These are phyloP conservation scores for Hydrocynus forskahlii DNA, from an alignment of 2,797 vertebrate species.

Conservation along the genomic window DNA sequence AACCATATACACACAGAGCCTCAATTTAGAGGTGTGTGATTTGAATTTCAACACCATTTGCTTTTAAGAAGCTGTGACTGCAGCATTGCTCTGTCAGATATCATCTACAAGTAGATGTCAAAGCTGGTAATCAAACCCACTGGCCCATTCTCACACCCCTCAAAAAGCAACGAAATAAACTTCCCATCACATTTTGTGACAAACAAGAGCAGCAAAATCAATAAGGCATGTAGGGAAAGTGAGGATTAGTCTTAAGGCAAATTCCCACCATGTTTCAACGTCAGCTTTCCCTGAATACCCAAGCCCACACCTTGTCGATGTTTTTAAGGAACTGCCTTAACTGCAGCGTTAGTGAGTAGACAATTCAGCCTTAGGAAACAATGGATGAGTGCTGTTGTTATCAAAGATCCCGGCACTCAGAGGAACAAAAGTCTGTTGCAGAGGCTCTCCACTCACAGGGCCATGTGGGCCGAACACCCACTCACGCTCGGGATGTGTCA, in stretches of 20 bases:
- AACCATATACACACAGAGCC: constrained; percentile 33
- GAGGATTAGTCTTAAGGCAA: neutral
- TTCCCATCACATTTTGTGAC: neutral
- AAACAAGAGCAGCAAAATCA: neutral
- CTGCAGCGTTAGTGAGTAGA: constrained; percentile 36
- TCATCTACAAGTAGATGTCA: neutral
- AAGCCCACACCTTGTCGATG: constrained; percentile 12
- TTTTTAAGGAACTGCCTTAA: constrained; percentile 15
- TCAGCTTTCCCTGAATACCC: neutral
- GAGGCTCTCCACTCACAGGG: constrained; percentile 45
- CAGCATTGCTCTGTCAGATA: neutral
- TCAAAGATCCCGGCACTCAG: constrained; percentile 32
- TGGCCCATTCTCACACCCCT: neutral
- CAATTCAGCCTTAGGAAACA: constrained; percentile 34
- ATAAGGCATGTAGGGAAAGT: neutral
- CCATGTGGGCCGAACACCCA: constrained; percentile 55
- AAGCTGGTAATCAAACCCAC: constrained; percentile 3
- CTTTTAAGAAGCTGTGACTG: neutral
- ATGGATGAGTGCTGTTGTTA: constrained; percentile 30
- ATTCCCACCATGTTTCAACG: neutral
- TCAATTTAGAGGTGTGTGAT: constrained; percentile 52
- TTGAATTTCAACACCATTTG: constrained; percentile 47
- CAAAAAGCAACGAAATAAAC: neutral
- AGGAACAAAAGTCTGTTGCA: constrained; percentile 48
- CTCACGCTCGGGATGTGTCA: constrained; percentile 55